Conservation (phyloP, 2,888 invertebrate genomes). For the Drosophila differens region DNA sequence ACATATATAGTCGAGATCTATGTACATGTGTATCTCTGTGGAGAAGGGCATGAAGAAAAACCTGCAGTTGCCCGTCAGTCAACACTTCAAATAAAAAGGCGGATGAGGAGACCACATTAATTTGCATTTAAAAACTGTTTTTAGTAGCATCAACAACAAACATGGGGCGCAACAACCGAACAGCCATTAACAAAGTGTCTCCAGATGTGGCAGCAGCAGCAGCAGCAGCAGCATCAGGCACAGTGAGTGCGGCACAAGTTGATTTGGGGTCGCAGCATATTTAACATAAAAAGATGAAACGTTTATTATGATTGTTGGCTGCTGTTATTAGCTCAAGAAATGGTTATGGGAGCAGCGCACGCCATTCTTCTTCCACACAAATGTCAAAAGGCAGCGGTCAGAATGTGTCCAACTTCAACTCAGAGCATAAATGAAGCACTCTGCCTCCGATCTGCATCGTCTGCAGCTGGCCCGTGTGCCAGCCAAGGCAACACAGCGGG, state of each 20-base stretch:
- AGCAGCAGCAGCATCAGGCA: neutral
- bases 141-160: constrained; percentile 77
- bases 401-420: constrained; percentile 50
- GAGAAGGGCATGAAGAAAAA: constrained; percentile 19
- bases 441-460: neutral
- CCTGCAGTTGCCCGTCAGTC: constrained; percentile 70
- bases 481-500: constrained; percentile 21
- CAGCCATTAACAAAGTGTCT: constrained; percentile 78
- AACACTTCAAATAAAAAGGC: constrained; percentile 77
- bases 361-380: constrained; percentile 49
- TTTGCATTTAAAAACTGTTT: constrained; percentile 81
- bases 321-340: constrained; percentile 77
- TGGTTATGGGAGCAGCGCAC: constrained; percentile 74
- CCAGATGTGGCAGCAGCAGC: constrained; percentile 65
- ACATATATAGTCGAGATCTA: constrained; percentile 49
- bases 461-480: constrained; percentile 18
- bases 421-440: constrained; percentile 38
- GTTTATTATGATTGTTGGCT: constrained; percentile 77
- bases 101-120: constrained; percentile 72
- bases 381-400: constrained; percentile 77
- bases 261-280: constrained; percentile 68
- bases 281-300: constrained; percentile 78
- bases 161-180: constrained; percentile 44
- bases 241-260: constrained; percentile 44
- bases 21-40: constrained; percentile 6